Conservation (phyloP, 1,140 invertebrate genomes). For the Drosophila kikkawai region DNA sequence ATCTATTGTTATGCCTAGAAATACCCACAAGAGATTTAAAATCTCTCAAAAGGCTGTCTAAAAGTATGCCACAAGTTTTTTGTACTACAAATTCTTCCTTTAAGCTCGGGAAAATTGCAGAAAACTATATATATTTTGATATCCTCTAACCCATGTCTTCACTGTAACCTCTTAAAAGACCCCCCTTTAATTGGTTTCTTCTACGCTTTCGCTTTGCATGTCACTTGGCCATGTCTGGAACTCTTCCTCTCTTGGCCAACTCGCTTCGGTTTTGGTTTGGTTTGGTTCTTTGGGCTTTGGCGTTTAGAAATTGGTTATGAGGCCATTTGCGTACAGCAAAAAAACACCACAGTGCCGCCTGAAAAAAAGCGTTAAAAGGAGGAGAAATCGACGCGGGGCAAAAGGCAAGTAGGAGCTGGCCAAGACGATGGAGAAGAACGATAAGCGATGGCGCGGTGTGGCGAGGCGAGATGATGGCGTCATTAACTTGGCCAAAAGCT, state of each 20-base stretch:
- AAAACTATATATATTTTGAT: neutral
- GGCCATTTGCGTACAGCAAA: conserved; percentile 36
- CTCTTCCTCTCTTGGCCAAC: conserved; percentile 50
- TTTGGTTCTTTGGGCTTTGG: conserved; percentile 51
- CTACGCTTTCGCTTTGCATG: conserved; percentile 56
- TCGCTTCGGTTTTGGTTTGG: conserved; percentile 9
- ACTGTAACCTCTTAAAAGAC: conserved; percentile 5
- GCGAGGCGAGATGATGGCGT: conserved; percentile 35
- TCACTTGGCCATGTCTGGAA: conserved; percentile 75
- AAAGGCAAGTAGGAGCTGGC: conserved; percentile 16
- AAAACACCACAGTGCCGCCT: conserved; percentile 40
- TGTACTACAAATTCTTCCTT: neutral
- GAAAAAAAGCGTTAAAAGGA: conserved; percentile 48
- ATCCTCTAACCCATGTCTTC: too few relatives aligned
- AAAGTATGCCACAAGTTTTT: neutral
- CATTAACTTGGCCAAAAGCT: conserved; percentile 62
- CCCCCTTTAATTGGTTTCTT: conserved; percentile 16
- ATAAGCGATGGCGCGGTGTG: conserved; percentile 19
- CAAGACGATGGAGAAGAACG: conserved; percentile 40
- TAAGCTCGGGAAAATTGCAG: too few relatives aligned
- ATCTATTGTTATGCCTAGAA: too few relatives aligned
- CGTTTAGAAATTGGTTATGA: conserved; percentile 66
- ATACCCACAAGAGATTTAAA: neutral
- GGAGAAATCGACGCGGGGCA: conserved; percentile 42
- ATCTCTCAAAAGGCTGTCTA: neutral